These are phyloP conservation scores for Chrysolina oricalcia DNA, from an alignment of 2,888 invertebrate species.

Conservation along the genomic window DNA sequence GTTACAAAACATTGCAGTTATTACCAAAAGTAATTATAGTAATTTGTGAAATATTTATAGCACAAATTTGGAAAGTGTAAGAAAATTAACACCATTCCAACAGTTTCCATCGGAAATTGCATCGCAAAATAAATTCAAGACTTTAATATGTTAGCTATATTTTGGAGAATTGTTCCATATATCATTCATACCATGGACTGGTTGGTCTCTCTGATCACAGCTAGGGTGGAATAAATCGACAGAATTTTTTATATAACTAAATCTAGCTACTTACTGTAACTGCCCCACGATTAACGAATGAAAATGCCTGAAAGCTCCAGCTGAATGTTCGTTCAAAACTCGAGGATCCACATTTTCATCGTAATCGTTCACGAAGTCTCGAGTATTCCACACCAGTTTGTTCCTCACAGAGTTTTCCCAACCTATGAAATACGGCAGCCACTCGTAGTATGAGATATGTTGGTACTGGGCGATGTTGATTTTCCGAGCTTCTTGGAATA, in stretches of 20 bases:
- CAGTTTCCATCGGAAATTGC: too few species aligned
- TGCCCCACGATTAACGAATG: conserved; percentile 81
- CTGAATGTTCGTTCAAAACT: conserved; percentile 80
- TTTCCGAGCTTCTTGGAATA: conserved; percentile 82
- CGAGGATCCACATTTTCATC: conserved; percentile 78
- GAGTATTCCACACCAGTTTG: conserved; percentile 77
- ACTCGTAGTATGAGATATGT: conserved; percentile 84
- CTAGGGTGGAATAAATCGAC: background rate
- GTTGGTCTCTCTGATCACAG: too few species aligned
- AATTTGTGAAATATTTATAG: too few species aligned
- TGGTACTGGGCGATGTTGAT: conserved; percentile 81
- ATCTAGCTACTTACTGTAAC: conserved; percentile 75
- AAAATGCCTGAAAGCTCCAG: conserved; percentile 83
- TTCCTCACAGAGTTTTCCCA: conserved; percentile 76
- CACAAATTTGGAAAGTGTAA: too few species aligned
- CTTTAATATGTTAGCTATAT: too few species aligned
- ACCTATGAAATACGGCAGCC: conserved; percentile 82
- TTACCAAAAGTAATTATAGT: too few species aligned
- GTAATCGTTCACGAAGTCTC: conserved; percentile 79
- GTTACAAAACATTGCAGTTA: too few species aligned
- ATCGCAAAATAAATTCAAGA: too few species aligned
- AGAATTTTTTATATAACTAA: too few species aligned
- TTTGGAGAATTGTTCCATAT: too few species aligned
- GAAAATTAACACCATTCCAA: too few species aligned
- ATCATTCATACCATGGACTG: too few species aligned